Evolutionary conservation across 2,113 vertebrate species (phyloP).

Genomic region (Sialia sialis): DNA sequence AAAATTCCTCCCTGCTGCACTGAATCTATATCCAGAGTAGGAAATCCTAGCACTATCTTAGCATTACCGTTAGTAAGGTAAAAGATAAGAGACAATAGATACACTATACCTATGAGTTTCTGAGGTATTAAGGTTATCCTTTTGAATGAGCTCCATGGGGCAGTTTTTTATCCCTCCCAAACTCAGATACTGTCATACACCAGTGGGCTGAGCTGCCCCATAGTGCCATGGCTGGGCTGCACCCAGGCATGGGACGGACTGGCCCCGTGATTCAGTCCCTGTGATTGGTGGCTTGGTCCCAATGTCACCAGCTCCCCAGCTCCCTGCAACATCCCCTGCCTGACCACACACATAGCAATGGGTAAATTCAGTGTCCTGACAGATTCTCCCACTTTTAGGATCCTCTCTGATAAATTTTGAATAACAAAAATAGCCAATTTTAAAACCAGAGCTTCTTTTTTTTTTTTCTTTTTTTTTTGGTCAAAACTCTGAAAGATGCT

Average conservation of each 20-base stretch:
- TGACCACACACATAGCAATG: background rate
- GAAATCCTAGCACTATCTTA: background rate
- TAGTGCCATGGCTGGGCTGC: fast-evolving
- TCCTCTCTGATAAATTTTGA: background rate
- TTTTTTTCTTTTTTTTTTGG: background rate
- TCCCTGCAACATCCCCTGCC: background rate
- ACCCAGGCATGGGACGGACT: background rate
- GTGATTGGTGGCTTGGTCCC: background rate
- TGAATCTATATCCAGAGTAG: background rate
- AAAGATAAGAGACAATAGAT: background rate
- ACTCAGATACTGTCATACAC: fast-evolving
- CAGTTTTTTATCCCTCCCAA: background rate
- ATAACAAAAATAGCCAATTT: background rate
- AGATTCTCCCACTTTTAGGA: background rate
- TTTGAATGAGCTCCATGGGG: background rate
- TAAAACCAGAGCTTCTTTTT: background rate
- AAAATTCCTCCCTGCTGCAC: background rate
- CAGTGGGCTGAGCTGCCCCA: background rate
- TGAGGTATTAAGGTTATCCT: background rate
- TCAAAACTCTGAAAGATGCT: background rate
- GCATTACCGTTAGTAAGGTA: background rate
- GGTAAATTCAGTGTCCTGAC: background rate
- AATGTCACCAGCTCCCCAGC: fast-evolving
- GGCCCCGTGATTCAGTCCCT: background rate
- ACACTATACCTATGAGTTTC: background rate